A percentile compares a stretch with the other conserved stretches of the same genome.
These are phyloP conservation scores for Chlorocebus sabaeus DNA, from an alignment of 2,113 vertebrate species.

Conservation along the genomic window DNA sequence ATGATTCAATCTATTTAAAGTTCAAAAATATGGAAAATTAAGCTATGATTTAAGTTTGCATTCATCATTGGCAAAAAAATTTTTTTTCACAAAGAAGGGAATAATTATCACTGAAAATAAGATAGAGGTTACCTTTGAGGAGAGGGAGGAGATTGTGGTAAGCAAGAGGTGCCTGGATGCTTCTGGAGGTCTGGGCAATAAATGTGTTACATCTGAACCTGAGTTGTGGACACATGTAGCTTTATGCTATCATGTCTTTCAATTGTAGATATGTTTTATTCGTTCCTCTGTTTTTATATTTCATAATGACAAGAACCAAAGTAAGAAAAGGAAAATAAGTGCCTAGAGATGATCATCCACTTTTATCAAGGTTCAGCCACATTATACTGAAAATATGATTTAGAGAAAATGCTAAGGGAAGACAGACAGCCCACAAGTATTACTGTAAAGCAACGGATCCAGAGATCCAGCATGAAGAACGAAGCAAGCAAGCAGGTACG, in stretches of 20 bases:
- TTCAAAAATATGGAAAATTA: background rate
- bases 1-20: background rate
- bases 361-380: background rate
- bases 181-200: background rate
- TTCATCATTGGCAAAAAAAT: background rate
- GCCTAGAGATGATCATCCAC: background rate
- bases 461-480: background rate
- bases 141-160: background rate
- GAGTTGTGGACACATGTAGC: background rate
- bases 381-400: background rate
- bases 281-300: background rate
- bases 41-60: background rate
- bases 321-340: background rate
- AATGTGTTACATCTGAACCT: background rate
- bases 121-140: background rate
- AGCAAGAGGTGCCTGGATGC: background rate
- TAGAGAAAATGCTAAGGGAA: background rate
- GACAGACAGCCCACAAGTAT: background rate
- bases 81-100: background rate
- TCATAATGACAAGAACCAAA: background rate
- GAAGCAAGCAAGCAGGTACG: background rate
- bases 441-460: background rate
- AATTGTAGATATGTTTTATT: background rate
- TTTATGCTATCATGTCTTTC: background rate
- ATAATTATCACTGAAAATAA: background rate